A percentile compares a stretch with the other conserved stretches of the same genome.
Conservation (phyloP, 2,888 invertebrate species). For the Campopleginae sp. region DNA sequence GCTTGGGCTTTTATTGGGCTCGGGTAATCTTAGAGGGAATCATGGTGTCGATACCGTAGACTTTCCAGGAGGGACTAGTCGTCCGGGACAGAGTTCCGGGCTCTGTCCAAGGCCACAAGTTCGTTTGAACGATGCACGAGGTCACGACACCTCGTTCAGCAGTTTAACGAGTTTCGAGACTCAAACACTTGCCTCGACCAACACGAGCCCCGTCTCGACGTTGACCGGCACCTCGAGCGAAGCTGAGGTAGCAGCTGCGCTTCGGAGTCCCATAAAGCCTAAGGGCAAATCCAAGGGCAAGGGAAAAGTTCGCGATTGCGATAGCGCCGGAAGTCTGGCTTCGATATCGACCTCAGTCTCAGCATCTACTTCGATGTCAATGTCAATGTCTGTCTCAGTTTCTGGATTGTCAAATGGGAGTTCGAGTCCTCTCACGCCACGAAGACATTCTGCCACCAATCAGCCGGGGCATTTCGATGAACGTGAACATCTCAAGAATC, state of each 20-base stretch:
- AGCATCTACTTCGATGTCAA: constrained; percentile 84
- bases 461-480: constrained; percentile 88
- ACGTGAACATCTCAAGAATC: constrained; percentile 89
- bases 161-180: constrained; percentile 86
- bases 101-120: constrained; percentile 70
- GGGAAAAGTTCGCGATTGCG: constrained; percentile 84
- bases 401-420: constrained; percentile 92
- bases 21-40: constrained; percentile 86
- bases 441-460: constrained; percentile 92
- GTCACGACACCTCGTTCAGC: constrained; percentile 85
- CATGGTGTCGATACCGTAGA: constrained; percentile 79
- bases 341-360: constrained; percentile 82
- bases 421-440: constrained; percentile 89
- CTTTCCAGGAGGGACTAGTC: constrained; percentile 72
- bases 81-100: constrained; percentile 63
- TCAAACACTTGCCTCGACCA: constrained; percentile 90
- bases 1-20: constrained; percentile 92
- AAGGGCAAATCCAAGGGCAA: constrained; percentile 81
- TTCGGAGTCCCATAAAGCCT: constrained; percentile 81
- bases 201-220: constrained; percentile 95
- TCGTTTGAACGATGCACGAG: constrained; percentile 72
- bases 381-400: constrained; percentile 89
- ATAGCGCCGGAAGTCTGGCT: constrained; percentile 89
- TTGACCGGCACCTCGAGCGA: constrained; percentile 91
- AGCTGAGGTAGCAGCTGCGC: constrained; percentile 87